phyloP scores from a whole-genome alignment of 2,888 invertebrate species.

The Apantesis nais region DNA sequence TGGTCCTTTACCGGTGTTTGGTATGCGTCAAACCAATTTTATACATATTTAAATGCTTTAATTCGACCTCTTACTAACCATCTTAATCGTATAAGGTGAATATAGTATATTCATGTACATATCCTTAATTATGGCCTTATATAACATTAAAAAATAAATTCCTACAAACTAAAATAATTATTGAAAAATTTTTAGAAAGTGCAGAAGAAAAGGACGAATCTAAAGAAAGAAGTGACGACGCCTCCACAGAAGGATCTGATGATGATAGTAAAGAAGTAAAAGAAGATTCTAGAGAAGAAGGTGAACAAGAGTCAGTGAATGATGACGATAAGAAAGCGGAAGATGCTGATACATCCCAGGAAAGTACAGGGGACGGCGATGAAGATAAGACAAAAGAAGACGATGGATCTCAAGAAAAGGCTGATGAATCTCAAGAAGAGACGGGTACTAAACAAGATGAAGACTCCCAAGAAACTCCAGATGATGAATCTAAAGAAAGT shows the following conservation, averaged over 20 bases:
- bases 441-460: conserved; percentile 39
- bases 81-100: background rate
- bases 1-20: background rate
- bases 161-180: background rate
- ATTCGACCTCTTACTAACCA: no score
- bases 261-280: conserved; percentile 57
- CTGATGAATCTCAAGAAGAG: conserved; percentile 61
- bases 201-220: conserved; percentile 62
- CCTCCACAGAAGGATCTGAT: conserved; percentile 53
- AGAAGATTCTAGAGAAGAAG: conserved; percentile 57
- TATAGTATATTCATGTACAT: no score
- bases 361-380: conserved; percentile 53
- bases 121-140: background rate
- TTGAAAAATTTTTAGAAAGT: conserved; percentile 62
- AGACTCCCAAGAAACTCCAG: conserved; percentile 54
- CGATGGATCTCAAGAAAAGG: conserved; percentile 78
- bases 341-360: conserved; percentile 53
- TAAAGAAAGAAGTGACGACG: conserved; percentile 58
- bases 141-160: background rate
- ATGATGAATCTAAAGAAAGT: conserved; percentile 56
- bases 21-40: background rate
- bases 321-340: conserved; percentile 63
- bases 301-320: conserved; percentile 44
- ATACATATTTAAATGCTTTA: background rate
- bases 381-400: conserved; percentile 64